Conservation (phyloP, 2,888 invertebrate genomes). For the Acronicta psi region DNA sequence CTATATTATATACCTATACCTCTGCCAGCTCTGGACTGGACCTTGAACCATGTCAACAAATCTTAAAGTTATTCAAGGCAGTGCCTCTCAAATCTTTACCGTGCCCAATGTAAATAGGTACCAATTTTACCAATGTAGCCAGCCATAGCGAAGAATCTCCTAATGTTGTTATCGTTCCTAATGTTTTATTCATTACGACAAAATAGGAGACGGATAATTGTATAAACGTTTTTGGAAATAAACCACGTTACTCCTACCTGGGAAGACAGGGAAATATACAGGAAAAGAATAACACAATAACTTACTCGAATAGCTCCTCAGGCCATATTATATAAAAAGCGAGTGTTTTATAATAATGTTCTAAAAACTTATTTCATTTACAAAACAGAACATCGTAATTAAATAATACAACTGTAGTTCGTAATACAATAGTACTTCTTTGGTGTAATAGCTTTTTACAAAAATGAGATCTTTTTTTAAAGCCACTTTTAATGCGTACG, state of each 20-base stretch:
- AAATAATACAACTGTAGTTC: no score
- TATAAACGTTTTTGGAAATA: neutral
- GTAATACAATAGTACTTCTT: no score
- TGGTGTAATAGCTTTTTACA: no score
- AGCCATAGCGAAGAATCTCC: constrained; percentile 1
- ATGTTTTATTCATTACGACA: constrained; percentile 20
- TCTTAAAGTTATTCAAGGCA: neutral
- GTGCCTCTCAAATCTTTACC: neutral
- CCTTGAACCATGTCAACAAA: neutral
- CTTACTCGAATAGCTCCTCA: neutral
- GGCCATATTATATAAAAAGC: neutral
- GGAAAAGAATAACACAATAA: neutral
- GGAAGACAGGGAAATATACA: neutral
- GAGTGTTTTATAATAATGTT: no score
- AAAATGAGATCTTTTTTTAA: no score
- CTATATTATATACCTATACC: no score
- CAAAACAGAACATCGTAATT: neutral
- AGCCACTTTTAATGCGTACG: no score
- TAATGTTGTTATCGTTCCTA: neutral
- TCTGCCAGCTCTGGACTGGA: no score
- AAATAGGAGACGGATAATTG: neutral
- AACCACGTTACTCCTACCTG: neutral
- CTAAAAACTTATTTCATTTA: no score
- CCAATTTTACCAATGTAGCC: neutral
- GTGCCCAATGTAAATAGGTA: neutral